phyloP scores from a whole-genome alignment of 2,797 vertebrate genomes.

The Pangasius larnaudii region DNA sequence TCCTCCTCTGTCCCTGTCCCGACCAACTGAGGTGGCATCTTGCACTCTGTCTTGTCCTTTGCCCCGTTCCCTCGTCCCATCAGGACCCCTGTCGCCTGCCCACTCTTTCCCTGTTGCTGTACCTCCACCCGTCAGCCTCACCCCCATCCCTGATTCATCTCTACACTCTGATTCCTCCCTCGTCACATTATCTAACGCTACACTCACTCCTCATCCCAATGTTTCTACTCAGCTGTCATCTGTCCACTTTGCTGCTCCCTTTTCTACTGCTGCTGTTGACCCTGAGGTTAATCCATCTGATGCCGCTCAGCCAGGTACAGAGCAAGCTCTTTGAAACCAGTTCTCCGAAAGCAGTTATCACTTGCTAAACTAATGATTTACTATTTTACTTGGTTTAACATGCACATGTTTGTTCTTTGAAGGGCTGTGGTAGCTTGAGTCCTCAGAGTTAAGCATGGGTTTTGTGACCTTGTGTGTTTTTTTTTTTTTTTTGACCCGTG shows the following conservation, averaged over 20 bases:
- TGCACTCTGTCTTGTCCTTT: neutral
- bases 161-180: slow-evolving; percentile 11
- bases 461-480: neutral
- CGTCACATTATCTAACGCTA: slow-evolving; percentile 6
- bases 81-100: slow-evolving; percentile 1
- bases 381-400: slow-evolving; percentile 25
- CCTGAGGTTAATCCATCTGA: slow-evolving; percentile 37
- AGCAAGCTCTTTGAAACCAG: slow-evolving; percentile 21
- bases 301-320: slow-evolving; percentile 61
- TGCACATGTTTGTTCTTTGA: slow-evolving; percentile 10
- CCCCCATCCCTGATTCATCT: slow-evolving; percentile 12
- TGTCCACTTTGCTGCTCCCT: slow-evolving; percentile 36
- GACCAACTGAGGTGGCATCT: neutral
- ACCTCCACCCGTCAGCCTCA: slow-evolving; percentile 2
- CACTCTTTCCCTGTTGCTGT: slow-evolving; percentile 8
- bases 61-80: slow-evolving; percentile 12
- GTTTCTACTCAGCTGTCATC: slow-evolving; percentile 27
- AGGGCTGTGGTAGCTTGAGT: slow-evolving; percentile 1
- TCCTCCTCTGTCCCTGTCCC: slow-evolving; percentile 20
- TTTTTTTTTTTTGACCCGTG: slow-evolving; percentile 2
- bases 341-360: slow-evolving; percentile 23
- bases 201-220: slow-evolving; percentile 19
- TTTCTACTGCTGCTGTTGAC: slow-evolving; percentile 43
- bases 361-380: slow-evolving; percentile 17
- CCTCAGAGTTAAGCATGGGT: slow-evolving; percentile 33